Conservation (phyloP, 2,888 invertebrate genomes). For the Orthosia gothica region DNA sequence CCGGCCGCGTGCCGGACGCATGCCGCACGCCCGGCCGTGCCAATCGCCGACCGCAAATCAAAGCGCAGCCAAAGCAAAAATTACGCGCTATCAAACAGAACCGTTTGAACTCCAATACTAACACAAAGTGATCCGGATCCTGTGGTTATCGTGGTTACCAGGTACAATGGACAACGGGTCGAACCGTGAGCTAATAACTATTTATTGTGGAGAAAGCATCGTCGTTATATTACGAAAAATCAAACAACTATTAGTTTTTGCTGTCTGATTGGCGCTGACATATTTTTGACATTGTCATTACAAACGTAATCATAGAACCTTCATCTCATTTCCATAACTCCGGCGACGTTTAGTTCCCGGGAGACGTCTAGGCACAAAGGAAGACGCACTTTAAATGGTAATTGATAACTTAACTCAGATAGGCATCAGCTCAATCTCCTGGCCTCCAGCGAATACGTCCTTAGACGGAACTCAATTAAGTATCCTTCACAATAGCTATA, state of each 20-base stretch:
- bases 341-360: slow-evolving; percentile 11
- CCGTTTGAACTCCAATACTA: slow-evolving; percentile 44
- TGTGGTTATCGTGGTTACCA: slow-evolving; percentile 17
- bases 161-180: neutral
- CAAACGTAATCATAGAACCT: neutral
- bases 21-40: slow-evolving; percentile 13
- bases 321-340: slow-evolving; percentile 12
- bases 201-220: neutral
- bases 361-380: slow-evolving; percentile 19
- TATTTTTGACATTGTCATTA: slow-evolving; percentile 13
- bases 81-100: slow-evolving; percentile 39
- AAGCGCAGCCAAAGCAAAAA: slow-evolving; percentile 47
- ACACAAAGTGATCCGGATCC: slow-evolving; percentile 33
- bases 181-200: no score
- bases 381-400: slow-evolving; percentile 49
- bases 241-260: neutral
- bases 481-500: slow-evolving; percentile 36
- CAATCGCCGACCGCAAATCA: slow-evolving; percentile 62
- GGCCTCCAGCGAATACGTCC: slow-evolving; percentile 11
- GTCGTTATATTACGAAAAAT: neutral
- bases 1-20: neutral
- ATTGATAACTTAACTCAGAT: slow-evolving; percentile 51
- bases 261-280: neutral
- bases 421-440: slow-evolving; percentile 35
- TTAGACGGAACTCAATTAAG: slow-evolving; percentile 44